Evolutionary conservation across 2,113 vertebrate species (phyloP).

Genomic region (Hymenochirus boettgeri): DNA sequence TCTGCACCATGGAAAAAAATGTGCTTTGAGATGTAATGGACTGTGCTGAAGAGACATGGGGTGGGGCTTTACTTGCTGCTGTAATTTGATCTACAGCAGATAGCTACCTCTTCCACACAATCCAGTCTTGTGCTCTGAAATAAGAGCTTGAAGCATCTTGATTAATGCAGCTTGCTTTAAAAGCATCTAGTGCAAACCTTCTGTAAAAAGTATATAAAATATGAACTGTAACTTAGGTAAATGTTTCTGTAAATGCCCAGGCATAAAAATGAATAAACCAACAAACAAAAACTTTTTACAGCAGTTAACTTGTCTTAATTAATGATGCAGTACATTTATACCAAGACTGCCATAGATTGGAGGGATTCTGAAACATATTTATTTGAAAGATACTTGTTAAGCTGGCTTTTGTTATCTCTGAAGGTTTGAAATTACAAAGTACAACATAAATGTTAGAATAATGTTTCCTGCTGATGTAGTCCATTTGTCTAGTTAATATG

Average conservation of each 20-base stretch:
- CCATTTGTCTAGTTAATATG: too few species aligned
- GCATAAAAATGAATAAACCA: too few species aligned
- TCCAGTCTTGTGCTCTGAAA: conserved; percentile 68
- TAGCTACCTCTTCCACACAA: conserved; percentile 75
- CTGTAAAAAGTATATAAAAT: conserved; percentile 51
- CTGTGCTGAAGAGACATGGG: conserved; percentile 80
- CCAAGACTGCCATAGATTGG: background rate
- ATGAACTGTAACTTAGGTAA: conserved; percentile 51
- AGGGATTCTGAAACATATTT: too few species aligned
- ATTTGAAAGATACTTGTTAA: too few species aligned
- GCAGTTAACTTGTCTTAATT: conserved; percentile 50
- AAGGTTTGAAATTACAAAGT: too few species aligned
- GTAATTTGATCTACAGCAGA: conserved; percentile 92
- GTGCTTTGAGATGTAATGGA: conserved; percentile 83
- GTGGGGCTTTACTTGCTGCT: conserved; percentile 80
- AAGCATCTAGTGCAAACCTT: conserved; percentile 57
- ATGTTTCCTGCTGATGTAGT: too few species aligned
- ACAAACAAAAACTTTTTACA: conserved; percentile 58
- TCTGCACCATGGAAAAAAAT: conserved; percentile 77
- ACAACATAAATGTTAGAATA: too few species aligned
- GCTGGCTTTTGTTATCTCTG: too few species aligned
- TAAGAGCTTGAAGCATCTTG: conserved; percentile 64
- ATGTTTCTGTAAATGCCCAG: conserved; percentile 46
- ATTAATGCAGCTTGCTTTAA: conserved; percentile 65
- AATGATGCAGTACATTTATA: conserved; percentile 15